Base-by-base conservation (phyloP, 1,140 invertebrate species). In the Caenorhabditis inopinata region DNA sequence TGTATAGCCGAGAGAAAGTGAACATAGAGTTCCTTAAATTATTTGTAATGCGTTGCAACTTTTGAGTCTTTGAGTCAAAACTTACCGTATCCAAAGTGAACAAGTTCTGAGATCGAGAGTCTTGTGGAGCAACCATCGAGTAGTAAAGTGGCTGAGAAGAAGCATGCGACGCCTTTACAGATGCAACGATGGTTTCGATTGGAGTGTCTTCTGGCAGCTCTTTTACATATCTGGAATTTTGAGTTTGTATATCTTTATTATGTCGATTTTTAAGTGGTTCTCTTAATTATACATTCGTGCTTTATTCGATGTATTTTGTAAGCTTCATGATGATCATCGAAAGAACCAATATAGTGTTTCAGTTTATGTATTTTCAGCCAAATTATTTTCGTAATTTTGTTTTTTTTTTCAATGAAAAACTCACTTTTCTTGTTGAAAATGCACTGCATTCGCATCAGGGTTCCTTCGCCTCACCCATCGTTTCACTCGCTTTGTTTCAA, bases 191-290 rank as follows among this genome's bases (percentile, higher is more conserved):
- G 4, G 86, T 86, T 27, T 87, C 86, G 9, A 87, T 47, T 18
- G 88, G 84, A 32, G 83, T 78, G 78, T 91, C 89, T 77, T 91
- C 90, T 18, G 82, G 53, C 2, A 91, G 46, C 74, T 90, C 89
- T 14, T 86, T 87, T 1, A 85, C 84, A 78, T 90, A 90, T 77
- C 89, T 86, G 9, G 23, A 81, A 78, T 14, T 14, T 47, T 12
- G n/a, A 18, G 27, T 75, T 32, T 32, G 9, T 2, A 4, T 29
- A 18, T 32, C 58, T 5, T 29, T 46, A 23, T 38, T 49, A n/a
- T n/a, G n/a, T n/a, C n/a, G n/a, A n/a, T n/a, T n/a, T n/a, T n/a
- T n/a, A n/a, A n/a, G n/a, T n/a, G n/a, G n/a, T n/a, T n/a, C n/a
- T n/a, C n/a, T n/a, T n/a, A n/a, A n/a, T n/a, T n/a, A n/a, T n/a